These are phyloP conservation scores for Coenonympha glycerion DNA, from an alignment of 2,888 invertebrate genomes.

Conservation along the genomic window DNA sequence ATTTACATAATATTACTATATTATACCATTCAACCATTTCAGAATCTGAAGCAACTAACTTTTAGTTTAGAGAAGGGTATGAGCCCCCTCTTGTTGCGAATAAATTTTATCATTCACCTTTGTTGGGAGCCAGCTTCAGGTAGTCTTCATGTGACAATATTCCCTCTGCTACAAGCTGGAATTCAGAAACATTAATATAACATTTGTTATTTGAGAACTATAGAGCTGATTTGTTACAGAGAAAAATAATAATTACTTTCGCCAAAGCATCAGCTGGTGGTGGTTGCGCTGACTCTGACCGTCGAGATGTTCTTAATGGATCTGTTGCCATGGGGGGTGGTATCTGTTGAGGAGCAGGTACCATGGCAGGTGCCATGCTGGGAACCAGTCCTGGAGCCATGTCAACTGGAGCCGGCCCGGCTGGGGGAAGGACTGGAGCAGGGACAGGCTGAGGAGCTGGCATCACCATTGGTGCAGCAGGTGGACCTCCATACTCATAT, in stretches of 20 bases:
- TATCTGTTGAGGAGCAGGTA: conserved; percentile 38
- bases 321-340: conserved; percentile 29
- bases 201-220: conserved; percentile 3
- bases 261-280: conserved; percentile 62
- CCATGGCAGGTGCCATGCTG: conserved; percentile 32
- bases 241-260: conserved; percentile 51
- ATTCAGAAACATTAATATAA: conserved; percentile 31
- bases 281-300: conserved; percentile 7
- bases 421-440: conserved; percentile 29
- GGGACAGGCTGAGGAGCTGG: conserved; percentile 40
- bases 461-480: conserved; percentile 21
- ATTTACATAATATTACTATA: too few species aligned
- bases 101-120: conserved; percentile 42
- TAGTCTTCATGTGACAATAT: conserved; percentile 67
- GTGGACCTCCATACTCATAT: conserved; percentile 43
- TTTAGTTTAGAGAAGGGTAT: too few species aligned
- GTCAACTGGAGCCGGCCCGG: conserved; percentile 8
- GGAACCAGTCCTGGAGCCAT: conserved; percentile 28
- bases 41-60: too few species aligned
- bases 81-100: background rate
- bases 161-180: conserved; percentile 70
- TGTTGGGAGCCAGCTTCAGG: conserved; percentile 63
- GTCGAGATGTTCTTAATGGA: background rate
- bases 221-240: background rate
- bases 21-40: too few species aligned